These are phyloP conservation scores for Calliopsis andreniformis DNA, from an alignment of 1,140 invertebrate genomes.

Conservation along the genomic window DNA sequence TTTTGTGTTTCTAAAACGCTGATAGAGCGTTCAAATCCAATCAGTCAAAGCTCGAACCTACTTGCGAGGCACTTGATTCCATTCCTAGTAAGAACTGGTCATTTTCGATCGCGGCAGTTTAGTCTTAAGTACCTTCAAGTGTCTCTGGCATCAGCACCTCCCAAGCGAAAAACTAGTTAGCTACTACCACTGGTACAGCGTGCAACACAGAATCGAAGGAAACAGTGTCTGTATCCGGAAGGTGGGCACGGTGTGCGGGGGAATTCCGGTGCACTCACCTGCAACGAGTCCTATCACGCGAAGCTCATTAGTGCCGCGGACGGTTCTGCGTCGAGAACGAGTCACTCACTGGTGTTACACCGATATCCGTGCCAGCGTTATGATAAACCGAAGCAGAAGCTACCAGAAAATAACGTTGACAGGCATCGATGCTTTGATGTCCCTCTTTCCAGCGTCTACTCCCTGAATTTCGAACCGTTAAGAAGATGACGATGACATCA, in stretches of 20 bases:
- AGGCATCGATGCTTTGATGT: neutral
- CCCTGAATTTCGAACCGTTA: neutral
- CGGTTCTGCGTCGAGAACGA: conserved; percentile 45
- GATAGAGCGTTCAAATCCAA: too few species aligned
- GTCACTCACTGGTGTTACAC: conserved; percentile 33
- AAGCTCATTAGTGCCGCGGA: conserved; percentile 58
- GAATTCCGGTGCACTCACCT: conserved; percentile 29
- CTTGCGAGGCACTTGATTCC: too few species aligned
- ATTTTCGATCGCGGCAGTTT: too few species aligned
- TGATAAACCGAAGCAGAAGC: neutral
- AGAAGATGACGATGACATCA: neutral
- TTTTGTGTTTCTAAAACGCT: too few species aligned
- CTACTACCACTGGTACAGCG: too few species aligned
- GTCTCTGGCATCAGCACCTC: neutral
- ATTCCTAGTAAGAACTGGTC: too few species aligned
- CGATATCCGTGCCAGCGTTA: conserved; percentile 2
- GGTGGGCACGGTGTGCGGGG: neutral
- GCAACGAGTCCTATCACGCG: conserved; percentile 56
- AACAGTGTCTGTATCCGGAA: neutral
- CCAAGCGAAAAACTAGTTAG: neutral
- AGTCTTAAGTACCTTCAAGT: too few species aligned
- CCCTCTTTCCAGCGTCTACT: neutral
- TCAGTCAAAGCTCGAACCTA: too few species aligned
- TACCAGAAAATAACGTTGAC: too few species aligned
- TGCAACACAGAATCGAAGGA: neutral